Base-by-base conservation (phyloP, 2,888 invertebrate species). In the Agrotis ipsilon region DNA sequence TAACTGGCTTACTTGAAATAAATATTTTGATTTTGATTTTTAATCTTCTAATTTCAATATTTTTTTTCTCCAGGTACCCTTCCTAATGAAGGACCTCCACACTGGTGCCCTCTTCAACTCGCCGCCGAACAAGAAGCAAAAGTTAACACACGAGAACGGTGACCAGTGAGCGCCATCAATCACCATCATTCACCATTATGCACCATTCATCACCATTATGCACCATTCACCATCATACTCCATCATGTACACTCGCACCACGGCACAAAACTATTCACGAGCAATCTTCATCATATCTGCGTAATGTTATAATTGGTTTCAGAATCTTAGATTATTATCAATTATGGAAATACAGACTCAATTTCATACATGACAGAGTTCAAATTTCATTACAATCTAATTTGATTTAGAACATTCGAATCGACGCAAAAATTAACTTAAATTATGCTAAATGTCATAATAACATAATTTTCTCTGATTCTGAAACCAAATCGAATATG, bases 41-140 rank as follows among this genome's bases (percentile, higher is more conserved):
- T n/a, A n/a, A n/a, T n/a, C 27, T 27, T 27, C 27, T 27, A 27
- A 27, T 27, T 27, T 27, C 27, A n/a, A n/a, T n/a, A 32, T 6
- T 32, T 55, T n/a, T 32, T n/a, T n/a, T 32, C 32, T 1, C n/a
- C 80, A 92, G 92, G 83, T 92, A 6, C 92, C 91, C 5, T 91
- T 91, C 85, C 54, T 96, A 52, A 95, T 94, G 93, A 85, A 90
- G 4, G 93, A 92, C 9, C 89, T 96, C 9, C 90, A 83, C n/a
- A 91, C 91, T 2, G 96, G 96, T 24, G 86, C 89, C 49, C 89
- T 95, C 87, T 95, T 96, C 84, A 84, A 72, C 14, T 78, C 90
- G 0, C 92, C 93, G 19, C 94, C 94, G 9, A 76, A 82, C 65
- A 94, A 94, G 91, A 94, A 93, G 62, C 90, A 88, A 71, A 94